Base-by-base conservation (phyloP, 2,888 invertebrate genomes). In the Agrochola litura region DNA sequence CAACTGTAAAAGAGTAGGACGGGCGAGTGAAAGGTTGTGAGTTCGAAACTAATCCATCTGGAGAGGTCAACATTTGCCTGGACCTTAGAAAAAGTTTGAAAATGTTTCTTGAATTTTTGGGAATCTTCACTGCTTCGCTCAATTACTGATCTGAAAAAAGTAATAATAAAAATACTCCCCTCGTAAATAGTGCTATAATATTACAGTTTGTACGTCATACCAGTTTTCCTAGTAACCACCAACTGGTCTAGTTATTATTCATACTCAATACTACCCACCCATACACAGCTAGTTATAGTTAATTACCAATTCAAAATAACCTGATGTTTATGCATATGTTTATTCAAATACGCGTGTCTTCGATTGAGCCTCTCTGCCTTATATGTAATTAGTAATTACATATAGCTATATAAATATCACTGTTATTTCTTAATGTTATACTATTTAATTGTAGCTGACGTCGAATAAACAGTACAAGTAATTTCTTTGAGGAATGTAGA, bases 281-380 rank as follows among this genome's bases (percentile, higher is more conserved):
- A 61, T 63, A 64, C 22, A 37, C 19, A 46, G 8, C 25, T 67
- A 73, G 22, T 12, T 73, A 41, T 12, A 56, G 1, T n/a, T 16
- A 43, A 80, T 80, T 71, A 74, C 43, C 73, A 64, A 80, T 80
- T 77, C 73, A 70, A 72, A 83, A 74, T 65, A 71, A 71, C 72
- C 64, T 63, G 43, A 80, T 80, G 37, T 54, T 61, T 76, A 60
- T 74, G 73, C 65, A 76, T 76, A 16, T 46, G 63, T 70, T 80
- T 76, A 83, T 80, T 80, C n/a, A 71, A 80, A 76, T 79, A 63
- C 37, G 19, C 64, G 65, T 70, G 69, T 79, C 63, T 76, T 76
- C 71, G 41, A 75, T 68, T 46, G 52, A 71, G 43, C 68, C 12
- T 65, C 61, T 19, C n/a, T 46, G 58, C 73, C 79, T 79, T 79